Conservation (phyloP, 2,113 vertebrate species). For the Cacatua alba region DNA sequence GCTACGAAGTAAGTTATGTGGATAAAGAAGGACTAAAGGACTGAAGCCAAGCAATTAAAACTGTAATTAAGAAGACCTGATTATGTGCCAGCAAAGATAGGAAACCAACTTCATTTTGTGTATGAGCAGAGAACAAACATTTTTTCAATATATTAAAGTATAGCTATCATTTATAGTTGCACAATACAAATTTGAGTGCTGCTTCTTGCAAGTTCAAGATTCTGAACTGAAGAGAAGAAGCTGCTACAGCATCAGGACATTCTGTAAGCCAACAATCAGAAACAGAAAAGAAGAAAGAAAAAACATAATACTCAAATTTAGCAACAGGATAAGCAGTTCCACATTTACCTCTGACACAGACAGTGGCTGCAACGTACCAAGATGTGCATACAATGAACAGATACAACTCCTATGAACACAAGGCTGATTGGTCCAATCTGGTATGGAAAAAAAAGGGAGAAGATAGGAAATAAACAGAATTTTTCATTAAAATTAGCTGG, state of each 20-base stretch:
- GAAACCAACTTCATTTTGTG: background rate
- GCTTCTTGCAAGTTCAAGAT: background rate
- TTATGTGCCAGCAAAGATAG: background rate
- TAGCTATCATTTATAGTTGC: background rate
- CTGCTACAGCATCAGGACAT: background rate
- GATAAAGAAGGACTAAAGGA: background rate
- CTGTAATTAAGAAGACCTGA: background rate
- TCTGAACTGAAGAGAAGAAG: background rate
- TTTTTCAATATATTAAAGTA: background rate
- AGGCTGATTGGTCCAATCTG: conserved; percentile 88
- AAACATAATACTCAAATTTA: background rate
- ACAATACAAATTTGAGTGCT: background rate
- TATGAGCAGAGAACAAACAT: background rate
- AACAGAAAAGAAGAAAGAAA: background rate
- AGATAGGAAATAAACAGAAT: background rate
- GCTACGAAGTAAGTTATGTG: background rate
- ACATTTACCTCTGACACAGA: conserved; percentile 86
- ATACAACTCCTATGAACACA: conserved; percentile 85
- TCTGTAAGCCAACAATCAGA: background rate
- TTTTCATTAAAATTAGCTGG: background rate
- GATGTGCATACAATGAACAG: conserved; percentile 90
- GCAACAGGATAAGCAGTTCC: conserved; percentile 51
- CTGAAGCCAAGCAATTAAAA: background rate
- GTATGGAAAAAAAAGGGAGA: background rate
- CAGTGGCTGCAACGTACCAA: conserved; percentile 88